Evolutionary conservation across 2,113 vertebrate genomes (phyloP).

Genomic region (Lates calcarifer): DNA sequence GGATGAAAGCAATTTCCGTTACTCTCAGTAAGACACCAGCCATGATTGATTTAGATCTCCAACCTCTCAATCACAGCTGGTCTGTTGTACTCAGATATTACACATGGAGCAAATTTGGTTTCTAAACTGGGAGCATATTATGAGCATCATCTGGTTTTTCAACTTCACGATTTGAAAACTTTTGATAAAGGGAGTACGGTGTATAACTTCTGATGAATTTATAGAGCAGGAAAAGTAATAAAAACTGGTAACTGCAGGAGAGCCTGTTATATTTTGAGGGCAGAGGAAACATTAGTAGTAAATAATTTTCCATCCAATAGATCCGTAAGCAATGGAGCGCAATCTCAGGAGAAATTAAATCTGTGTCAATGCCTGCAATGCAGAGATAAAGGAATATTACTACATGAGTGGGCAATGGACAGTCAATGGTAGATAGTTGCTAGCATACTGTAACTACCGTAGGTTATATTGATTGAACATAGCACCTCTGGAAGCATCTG

Average conservation of each 20-base stretch:
- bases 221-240: constrained; percentile 58
- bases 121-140: constrained; percentile 54
- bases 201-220: constrained; percentile 37
- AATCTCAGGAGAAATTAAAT: constrained; percentile 67
- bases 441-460: constrained; percentile 4
- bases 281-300: constrained; percentile 50
- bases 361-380: constrained; percentile 54
- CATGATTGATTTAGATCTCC: constrained; percentile 62
- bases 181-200: constrained; percentile 43
- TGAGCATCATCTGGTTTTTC: constrained; percentile 67
- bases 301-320: constrained; percentile 60
- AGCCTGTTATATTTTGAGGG: constrained; percentile 24
- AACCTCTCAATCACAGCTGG: constrained; percentile 60
- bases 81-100: constrained; percentile 63
- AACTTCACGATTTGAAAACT: constrained; percentile 60
- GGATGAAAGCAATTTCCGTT: constrained; percentile 53
- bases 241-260: constrained; percentile 34
- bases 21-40: constrained; percentile 18
- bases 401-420: constrained; percentile 24
- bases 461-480: constrained; percentile 1
- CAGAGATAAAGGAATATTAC: constrained; percentile 57
- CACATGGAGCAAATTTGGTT: constrained; percentile 58
- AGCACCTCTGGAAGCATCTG: constrained; percentile 24
- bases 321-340: constrained; percentile 25
- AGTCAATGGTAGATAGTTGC: constrained; percentile 22